Conservation (phyloP, 2,888 invertebrate genomes). For the Drosophila monieri region DNA sequence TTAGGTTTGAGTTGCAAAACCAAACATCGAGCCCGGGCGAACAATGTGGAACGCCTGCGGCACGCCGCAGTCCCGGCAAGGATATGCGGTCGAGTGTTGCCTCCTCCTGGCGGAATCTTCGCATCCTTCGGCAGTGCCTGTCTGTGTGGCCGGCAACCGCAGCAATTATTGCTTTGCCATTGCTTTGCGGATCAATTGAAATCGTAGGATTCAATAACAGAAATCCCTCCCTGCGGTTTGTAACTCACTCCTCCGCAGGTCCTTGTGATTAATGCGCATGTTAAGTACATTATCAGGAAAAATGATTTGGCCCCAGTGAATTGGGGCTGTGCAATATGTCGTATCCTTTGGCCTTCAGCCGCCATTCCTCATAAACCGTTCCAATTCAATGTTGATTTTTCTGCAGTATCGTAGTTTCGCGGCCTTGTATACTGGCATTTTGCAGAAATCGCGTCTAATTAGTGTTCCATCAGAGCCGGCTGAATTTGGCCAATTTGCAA, state of each 20-base stretch:
- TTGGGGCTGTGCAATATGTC: constrained; percentile 58
- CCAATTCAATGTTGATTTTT: constrained; percentile 70
- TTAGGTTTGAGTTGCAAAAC: constrained; percentile 50
- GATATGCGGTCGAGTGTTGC: constrained; percentile 27
- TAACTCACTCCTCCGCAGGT: neutral
- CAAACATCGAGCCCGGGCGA: constrained; percentile 16
- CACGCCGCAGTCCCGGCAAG: constrained; percentile 29
- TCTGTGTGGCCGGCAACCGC: constrained; percentile 50
- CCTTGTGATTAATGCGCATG: constrained; percentile 66
- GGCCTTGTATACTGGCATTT: constrained; percentile 2
- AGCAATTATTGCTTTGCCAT: constrained; percentile 71
- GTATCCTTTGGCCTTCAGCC: constrained; percentile 13
- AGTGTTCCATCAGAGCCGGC: constrained; percentile 14
- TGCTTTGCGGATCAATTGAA: constrained; percentile 67
- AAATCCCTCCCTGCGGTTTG: constrained; percentile 48
- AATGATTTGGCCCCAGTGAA: constrained; percentile 60
- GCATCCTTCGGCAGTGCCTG: constrained; percentile 15
- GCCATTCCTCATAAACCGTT: constrained; percentile 54
- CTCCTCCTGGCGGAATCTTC: neutral
- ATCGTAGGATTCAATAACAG: constrained; percentile 69
- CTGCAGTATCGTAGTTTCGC: constrained; percentile 7
- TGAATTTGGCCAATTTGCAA: constrained; percentile 35
- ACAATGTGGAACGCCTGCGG: constrained; percentile 42
- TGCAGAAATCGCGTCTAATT: constrained; percentile 17
- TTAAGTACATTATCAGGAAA: constrained; percentile 65